Evolutionary conservation across 1,140 invertebrate species (phyloP).

Genomic region (Drosophila micromelanica): DNA sequence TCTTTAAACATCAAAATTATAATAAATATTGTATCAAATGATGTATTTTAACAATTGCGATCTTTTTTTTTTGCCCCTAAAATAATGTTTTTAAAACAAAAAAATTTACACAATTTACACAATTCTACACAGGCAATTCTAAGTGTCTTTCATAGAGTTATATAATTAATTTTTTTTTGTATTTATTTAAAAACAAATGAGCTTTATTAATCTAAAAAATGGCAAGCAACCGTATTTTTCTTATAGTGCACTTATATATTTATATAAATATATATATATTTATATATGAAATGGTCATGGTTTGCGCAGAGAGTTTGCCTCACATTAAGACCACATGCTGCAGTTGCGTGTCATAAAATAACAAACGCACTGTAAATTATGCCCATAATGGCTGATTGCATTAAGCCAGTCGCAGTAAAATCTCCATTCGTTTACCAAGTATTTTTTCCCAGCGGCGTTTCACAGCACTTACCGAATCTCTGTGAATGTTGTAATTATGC

Average conservation of each 20-base stretch:
- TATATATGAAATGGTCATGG: not conserved
- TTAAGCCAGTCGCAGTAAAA: constrained; percentile 47
- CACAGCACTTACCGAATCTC: constrained; percentile 58
- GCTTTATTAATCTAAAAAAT: too few species aligned
- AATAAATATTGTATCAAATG: too few species aligned
- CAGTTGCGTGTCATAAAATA: constrained; percentile 72
- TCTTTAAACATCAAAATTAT: too few species aligned
- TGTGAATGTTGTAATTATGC: constrained; percentile 67
- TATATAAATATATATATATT: constrained; percentile 5
- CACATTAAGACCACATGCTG: constrained; percentile 74
- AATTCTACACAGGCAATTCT: too few species aligned
- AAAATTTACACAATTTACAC: too few species aligned
- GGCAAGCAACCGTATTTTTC: too few species aligned
- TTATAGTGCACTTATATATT: not conserved
- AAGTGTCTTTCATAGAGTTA: too few species aligned
- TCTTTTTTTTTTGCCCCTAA: too few species aligned
- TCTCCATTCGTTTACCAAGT: constrained; percentile 22
- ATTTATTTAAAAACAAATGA: too few species aligned
- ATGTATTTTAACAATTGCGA: too few species aligned
- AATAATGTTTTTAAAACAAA: too few species aligned
- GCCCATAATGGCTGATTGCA: constrained; percentile 79
- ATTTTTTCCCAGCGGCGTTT: constrained; percentile 12
- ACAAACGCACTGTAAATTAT: constrained; percentile 76
- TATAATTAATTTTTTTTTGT: too few species aligned
- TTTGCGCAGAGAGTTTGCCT: constrained; percentile 2